Evolutionary conservation across 2,113 vertebrate species (phyloP).

Genomic region (Myotis davidii): DNA sequence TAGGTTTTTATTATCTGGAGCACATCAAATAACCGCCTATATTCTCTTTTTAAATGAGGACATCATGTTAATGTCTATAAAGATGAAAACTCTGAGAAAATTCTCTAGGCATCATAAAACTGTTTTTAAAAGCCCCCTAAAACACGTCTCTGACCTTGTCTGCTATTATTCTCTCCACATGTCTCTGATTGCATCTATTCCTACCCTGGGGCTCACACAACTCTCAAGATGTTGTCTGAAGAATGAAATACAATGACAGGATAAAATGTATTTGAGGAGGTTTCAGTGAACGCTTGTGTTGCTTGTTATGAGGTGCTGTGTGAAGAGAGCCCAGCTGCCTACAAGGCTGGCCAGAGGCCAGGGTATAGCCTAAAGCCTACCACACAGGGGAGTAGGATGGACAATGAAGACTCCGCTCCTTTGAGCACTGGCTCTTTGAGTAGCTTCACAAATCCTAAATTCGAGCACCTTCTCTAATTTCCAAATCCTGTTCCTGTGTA

Average conservation of each 20-base stretch:
- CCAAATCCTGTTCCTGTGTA: neutral
- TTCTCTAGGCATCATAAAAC: neutral
- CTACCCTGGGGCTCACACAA: neutral
- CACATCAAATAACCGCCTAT: neutral
- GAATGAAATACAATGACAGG: neutral
- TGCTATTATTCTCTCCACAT: neutral
- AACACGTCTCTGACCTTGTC: neutral
- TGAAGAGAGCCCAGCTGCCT: neutral
- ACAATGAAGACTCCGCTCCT: fast-evolving
- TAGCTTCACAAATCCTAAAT: neutral
- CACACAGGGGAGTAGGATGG: neutral
- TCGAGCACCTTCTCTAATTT: neutral
- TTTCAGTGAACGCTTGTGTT: neutral
- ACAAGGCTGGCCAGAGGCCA: neutral
- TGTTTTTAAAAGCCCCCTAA: neutral
- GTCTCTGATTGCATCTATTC: neutral
- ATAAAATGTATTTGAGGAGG: neutral
- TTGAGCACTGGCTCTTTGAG: neutral
- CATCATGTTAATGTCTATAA: neutral
- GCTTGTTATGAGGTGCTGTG: neutral
- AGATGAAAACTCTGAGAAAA: neutral
- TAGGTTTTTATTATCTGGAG: neutral
- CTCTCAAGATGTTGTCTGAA: neutral
- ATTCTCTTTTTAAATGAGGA: neutral
- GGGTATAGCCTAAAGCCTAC: neutral